Evolutionary conservation across 1,140 invertebrate genomes (phyloP).

Genomic region (Drosophila kohkoa): DNA sequence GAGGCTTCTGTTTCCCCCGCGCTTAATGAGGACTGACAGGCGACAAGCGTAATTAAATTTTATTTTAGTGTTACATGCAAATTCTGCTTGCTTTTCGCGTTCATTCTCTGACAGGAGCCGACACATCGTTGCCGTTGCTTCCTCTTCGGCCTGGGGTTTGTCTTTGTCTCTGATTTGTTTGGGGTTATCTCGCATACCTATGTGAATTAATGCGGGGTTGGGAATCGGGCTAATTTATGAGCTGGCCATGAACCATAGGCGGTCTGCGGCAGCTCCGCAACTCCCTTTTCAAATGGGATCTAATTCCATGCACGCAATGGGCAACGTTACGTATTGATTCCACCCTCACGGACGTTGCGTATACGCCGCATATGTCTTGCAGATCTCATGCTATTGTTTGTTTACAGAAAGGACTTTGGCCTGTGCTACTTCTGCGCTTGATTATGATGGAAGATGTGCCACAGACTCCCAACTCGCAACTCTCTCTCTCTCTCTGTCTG

Average conservation of each 20-base stretch:
- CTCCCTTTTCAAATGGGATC: conserved; percentile 1
- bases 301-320: conserved; percentile 48
- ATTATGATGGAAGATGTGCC: conserved; percentile 65
- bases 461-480: not conserved
- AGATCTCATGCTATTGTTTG: conserved; percentile 15
- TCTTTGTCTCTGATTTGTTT: conserved; percentile 68
- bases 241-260: conserved; percentile 52
- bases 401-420: conserved; percentile 26
- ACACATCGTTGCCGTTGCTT: conserved; percentile 18
- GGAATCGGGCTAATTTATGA: conserved; percentile 62
- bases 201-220: not conserved
- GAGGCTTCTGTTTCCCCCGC: conserved; percentile 8
- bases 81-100: conserved; percentile 47
- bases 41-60: conserved; percentile 84
- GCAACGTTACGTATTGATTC: conserved; percentile 65
- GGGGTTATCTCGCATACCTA: conserved; percentile 40
- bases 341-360: conserved; percentile 55
- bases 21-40: conserved; percentile 82
- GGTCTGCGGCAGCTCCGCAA: conserved; percentile 32
- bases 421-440: conserved; percentile 35
- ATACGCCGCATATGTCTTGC: conserved; percentile 49
- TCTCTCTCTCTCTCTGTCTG: not conserved
- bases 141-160: conserved; percentile 11
- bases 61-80: conserved; percentile 83
- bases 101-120: conserved; percentile 27